phyloP scores from a whole-genome alignment of 2,888 invertebrate genomes.

The Brenthis ino region DNA sequence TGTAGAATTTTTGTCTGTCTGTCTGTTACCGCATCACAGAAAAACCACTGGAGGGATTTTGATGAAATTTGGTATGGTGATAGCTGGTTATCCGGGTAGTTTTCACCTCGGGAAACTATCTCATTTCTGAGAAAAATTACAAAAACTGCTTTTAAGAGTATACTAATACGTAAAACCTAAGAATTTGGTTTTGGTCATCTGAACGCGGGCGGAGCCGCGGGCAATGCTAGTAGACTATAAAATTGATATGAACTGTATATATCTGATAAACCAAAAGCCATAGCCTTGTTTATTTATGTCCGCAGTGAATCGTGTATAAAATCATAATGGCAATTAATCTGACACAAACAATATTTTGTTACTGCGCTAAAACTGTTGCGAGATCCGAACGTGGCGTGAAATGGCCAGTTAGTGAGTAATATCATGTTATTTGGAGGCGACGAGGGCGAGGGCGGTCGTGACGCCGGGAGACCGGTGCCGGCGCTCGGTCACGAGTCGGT shows the following conservation, averaged over 20 bases:
- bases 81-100: too few relatives aligned
- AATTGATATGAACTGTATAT: conserved; percentile 25
- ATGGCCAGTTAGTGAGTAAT: conserved; percentile 80
- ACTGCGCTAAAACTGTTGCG: conserved; percentile 53
- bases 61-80: too few relatives aligned
- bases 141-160: too few relatives aligned
- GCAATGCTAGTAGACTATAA: not conserved
- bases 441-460: conserved; percentile 72
- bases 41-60: too few relatives aligned
- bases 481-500: conserved; percentile 73
- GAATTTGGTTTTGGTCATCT: too few relatives aligned
- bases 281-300: conserved; percentile 41
- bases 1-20: too few relatives aligned
- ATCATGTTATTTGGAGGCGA: conserved; percentile 77
- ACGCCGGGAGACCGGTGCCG: conserved; percentile 57
- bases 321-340: conserved; percentile 44
- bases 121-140: too few relatives aligned
- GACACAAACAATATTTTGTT: conserved; percentile 52
- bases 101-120: too few relatives aligned
- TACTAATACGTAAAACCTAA: too few relatives aligned
- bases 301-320: conserved; percentile 43
- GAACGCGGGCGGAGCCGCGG: too few relatives aligned
- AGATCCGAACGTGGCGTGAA: conserved; percentile 69
- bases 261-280: conserved; percentile 32
- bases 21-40: too few relatives aligned